These are phyloP conservation scores for Serrognathus titanus DNA, from an alignment of 2,888 invertebrate species.

Conservation along the genomic window DNA sequence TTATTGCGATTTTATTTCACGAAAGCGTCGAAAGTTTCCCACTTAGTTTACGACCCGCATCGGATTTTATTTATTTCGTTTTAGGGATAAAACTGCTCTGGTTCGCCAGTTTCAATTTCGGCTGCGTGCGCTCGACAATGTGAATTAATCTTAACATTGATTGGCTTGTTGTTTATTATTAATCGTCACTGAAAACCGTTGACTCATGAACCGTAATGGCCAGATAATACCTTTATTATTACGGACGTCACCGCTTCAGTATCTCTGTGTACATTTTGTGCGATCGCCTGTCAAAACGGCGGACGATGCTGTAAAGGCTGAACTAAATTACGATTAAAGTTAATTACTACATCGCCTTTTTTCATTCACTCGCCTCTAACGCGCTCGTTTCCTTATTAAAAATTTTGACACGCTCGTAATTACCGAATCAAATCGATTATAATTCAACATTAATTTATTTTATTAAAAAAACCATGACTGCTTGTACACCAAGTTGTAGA, in stretches of 20 bases:
- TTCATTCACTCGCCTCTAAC: too few relatives aligned
- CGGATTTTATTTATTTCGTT: conserved; percentile 11
- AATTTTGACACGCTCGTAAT: too few relatives aligned
- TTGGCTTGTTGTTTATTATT: conserved; percentile 29
- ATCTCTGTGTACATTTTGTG: conserved; percentile 20
- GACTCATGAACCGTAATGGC: conserved; percentile 31
- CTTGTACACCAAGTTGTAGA: too few relatives aligned
- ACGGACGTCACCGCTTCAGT: conserved; percentile 23
- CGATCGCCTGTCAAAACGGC: conserved; percentile 25
- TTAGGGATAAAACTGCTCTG: neutral
- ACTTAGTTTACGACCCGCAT: conserved; percentile 15
- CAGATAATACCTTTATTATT: conserved; percentile 32
- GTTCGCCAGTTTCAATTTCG: too few relatives aligned
- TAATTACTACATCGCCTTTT: neutral
- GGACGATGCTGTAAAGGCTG: conserved; percentile 9
- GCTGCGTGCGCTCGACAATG: conserved; percentile 1
- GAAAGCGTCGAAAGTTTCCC: conserved; percentile 11
- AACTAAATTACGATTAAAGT: conserved; percentile 7
- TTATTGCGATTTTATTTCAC: conserved; percentile 18
- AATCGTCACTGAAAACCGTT: conserved; percentile 27
- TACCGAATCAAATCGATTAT: too few relatives aligned
- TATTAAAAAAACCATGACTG: too few relatives aligned
- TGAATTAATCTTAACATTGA: conserved; percentile 25
- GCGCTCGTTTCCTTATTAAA: too few relatives aligned
- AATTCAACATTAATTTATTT: too few relatives aligned